phyloP scores from a whole-genome alignment of 2,888 invertebrate species.

The Pyrrhosoma nymphula region DNA sequence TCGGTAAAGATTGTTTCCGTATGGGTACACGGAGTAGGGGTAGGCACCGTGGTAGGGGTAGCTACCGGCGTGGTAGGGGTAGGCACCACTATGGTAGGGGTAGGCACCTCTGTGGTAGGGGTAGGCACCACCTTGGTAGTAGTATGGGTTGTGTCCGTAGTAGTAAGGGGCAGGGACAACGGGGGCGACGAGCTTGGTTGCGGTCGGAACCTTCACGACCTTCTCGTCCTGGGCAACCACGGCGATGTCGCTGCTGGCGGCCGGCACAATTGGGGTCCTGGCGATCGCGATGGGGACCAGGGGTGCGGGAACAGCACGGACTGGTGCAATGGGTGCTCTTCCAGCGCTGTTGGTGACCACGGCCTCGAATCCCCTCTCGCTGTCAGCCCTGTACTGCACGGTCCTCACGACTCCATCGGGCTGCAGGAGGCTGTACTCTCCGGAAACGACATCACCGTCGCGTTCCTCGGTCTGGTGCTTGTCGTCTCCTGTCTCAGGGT shows the following conservation, averaged over 20 bases:
- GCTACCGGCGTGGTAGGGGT: background rate
- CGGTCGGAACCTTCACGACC: background rate
- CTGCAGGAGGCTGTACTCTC: constrained; percentile 47
- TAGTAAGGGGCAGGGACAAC: background rate
- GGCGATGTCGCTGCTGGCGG: constrained; percentile 36
- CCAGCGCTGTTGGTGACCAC: constrained; percentile 42
- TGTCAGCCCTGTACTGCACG: constrained; percentile 48
- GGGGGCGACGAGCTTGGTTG: constrained; percentile 8
- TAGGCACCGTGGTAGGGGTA: background rate
- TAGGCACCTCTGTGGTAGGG: constrained; percentile 1
- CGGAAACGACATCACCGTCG: constrained; percentile 40
- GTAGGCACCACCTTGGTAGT: constrained; percentile 19
- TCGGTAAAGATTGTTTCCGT: background rate
- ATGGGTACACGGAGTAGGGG: background rate
- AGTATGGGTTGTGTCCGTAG: constrained; percentile 26
- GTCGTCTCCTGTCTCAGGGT: constrained; percentile 31
- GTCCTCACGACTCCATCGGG: constrained; percentile 53
- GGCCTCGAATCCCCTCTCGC: constrained; percentile 49
- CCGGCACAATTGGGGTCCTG: constrained; percentile 1
- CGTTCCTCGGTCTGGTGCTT: constrained; percentile 51
- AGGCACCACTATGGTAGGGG: background rate
- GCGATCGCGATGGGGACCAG: background rate
- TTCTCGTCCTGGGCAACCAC: constrained; percentile 41
- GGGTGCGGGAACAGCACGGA: background rate
- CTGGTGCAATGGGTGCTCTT: constrained; percentile 39